Conservation (phyloP, 2,888 invertebrate species). For the Cosmia pyralina region DNA sequence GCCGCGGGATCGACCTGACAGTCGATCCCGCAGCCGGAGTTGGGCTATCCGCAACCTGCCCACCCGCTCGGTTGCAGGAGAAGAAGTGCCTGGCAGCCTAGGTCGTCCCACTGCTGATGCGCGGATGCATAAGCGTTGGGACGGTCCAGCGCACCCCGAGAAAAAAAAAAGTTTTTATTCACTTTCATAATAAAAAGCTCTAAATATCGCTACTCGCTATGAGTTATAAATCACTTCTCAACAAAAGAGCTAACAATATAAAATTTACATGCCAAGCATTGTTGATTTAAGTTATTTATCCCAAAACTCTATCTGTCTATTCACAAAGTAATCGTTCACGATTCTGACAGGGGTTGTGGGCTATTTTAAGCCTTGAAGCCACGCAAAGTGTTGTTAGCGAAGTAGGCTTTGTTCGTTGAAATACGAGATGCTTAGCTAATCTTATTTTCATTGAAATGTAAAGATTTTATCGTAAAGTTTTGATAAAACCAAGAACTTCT, state of each 20-base stretch:
- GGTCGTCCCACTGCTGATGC: too few species aligned
- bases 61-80: too few species aligned
- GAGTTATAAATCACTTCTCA: conserved; percentile 11
- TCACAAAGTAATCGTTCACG: conserved; percentile 25
- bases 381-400: neutral
- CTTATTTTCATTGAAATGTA: neutral
- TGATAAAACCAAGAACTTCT: neutral
- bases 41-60: too few species aligned
- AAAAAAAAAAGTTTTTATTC: too few species aligned
- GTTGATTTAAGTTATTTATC: conserved; percentile 13
- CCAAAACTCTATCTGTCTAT: neutral
- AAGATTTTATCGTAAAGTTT: neutral
- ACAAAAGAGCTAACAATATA: conserved; percentile 9
- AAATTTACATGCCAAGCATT: conserved; percentile 19
- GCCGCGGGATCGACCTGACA: too few species aligned
- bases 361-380: conserved; percentile 1
- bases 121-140: too few species aligned
- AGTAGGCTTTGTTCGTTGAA: neutral
- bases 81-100: too few species aligned
- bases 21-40: too few species aligned
- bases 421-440: too few species aligned
- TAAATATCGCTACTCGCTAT: neutral
- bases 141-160: too few species aligned
- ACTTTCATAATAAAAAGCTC: neutral
- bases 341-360: conserved; percentile 16